Evolutionary conservation across 2,113 vertebrate species (phyloP).

Genomic region (Syrmaticus mikado): DNA sequence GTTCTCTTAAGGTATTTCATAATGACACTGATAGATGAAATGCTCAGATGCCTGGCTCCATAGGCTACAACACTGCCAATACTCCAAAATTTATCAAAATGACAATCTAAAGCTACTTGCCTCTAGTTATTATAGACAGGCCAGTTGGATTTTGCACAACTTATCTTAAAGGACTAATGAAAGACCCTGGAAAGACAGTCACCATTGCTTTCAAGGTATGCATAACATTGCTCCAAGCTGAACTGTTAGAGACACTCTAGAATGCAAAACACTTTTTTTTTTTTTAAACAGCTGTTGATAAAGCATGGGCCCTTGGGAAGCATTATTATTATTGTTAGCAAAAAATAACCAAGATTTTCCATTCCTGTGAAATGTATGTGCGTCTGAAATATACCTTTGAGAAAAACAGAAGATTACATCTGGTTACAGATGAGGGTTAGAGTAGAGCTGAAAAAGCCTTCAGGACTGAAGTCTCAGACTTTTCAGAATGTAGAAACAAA

Average conservation of each 20-base stretch:
- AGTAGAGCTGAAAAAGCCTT: background rate
- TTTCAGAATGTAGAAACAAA: background rate
- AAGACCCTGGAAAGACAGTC: constrained; percentile 29
- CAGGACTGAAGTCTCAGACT: background rate
- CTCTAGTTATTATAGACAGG: constrained; percentile 53
- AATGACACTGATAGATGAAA: constrained; percentile 53
- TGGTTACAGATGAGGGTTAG: background rate
- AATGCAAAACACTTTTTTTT: background rate
- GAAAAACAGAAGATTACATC: background rate
- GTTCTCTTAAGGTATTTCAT: constrained; percentile 41
- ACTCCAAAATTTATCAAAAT: constrained; percentile 56
- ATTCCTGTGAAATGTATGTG: background rate
- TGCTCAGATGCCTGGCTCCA: background rate
- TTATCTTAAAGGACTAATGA: constrained; percentile 37
- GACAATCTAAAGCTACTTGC: constrained; percentile 51
- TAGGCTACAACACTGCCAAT: constrained; percentile 38
- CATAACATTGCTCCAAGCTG: background rate
- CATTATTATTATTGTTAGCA: background rate
- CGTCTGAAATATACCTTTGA: background rate
- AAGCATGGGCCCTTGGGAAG: background rate
- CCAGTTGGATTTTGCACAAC: constrained; percentile 48
- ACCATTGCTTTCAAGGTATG: constrained; percentile 13
- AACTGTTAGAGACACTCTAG: background rate
- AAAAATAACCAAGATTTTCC: background rate
- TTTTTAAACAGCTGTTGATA: background rate